Evolutionary conservation across 2,113 vertebrate species (phyloP).

Genomic region (Hemiprocne comata): DNA sequence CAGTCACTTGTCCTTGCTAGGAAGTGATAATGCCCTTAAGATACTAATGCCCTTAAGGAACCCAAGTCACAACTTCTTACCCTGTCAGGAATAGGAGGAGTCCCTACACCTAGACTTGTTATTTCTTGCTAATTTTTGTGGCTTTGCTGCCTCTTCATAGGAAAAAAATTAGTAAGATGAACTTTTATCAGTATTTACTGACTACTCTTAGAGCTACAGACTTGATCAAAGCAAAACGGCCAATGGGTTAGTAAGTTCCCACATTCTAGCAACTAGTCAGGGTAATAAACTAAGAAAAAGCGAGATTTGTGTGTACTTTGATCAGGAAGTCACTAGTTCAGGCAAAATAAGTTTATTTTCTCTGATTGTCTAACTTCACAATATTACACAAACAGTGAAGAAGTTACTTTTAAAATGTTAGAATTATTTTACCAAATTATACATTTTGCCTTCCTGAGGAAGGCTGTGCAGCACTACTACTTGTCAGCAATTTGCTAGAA

Average conservation of each 20-base stretch:
- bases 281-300: neutral
- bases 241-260: neutral
- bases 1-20: neutral
- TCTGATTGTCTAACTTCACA: neutral
- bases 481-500: accelerated
- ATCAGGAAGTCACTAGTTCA: neutral
- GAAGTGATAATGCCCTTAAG: neutral
- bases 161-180: neutral
- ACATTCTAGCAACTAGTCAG: neutral
- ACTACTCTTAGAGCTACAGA: neutral
- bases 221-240: neutral
- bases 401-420: neutral
- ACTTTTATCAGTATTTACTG: neutral
- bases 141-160: neutral
- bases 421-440: neutral
- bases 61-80: neutral
- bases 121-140: neutral
- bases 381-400: neutral
- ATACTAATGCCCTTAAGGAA: neutral
- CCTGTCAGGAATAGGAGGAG: neutral
- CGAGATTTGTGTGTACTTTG: neutral
- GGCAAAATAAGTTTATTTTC: neutral
- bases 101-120: neutral
- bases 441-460: neutral
- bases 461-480: neutral